A percentile compares a stretch with the other conserved stretches of the same genome.
phyloP scores from a whole-genome alignment of 2,888 invertebrate species.

The Platycheirus albimanus region DNA sequence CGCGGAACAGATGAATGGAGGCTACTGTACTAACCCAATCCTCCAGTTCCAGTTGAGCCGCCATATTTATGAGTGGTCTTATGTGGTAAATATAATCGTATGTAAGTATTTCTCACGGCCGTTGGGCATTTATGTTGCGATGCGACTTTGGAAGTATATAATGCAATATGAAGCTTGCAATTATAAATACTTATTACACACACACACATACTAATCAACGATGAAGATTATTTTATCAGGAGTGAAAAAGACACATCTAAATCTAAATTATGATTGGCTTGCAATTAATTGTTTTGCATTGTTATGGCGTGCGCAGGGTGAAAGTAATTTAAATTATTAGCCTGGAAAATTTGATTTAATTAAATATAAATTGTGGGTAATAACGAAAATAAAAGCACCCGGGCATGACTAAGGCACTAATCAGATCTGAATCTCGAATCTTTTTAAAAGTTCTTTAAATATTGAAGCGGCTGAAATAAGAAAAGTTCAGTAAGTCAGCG shows the following conservation, averaged over 20 bases:
- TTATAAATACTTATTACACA: background rate
- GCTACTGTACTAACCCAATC: constrained; percentile 6
- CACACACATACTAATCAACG: background rate
- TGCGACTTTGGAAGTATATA: constrained; percentile 54
- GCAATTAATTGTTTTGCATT: background rate
- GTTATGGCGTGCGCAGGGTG: constrained; percentile 26
- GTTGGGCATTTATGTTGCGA: constrained; percentile 57
- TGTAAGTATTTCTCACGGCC: constrained; percentile 44
- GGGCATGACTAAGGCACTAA: no score
- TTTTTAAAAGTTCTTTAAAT: no score
- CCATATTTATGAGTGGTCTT: background rate
- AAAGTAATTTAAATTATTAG: constrained; percentile 52
- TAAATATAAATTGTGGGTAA: no score
- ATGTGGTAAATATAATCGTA: background rate
- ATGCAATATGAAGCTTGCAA: background rate
- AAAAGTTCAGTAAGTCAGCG: no score
- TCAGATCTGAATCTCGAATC: no score
- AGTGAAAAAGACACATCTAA: background rate
- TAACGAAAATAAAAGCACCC: no score
- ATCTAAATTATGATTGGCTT: constrained; percentile 4
- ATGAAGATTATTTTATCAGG: background rate
- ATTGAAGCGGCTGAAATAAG: no score
- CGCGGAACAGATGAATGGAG: constrained; percentile 40
- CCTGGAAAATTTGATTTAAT: background rate
- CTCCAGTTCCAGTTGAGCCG: constrained; percentile 11